Percentiles rank a stretch among this genome's conserved stretches.
Conservation (phyloP, 1,140 invertebrate species). For the Bombus confusus region DNA sequence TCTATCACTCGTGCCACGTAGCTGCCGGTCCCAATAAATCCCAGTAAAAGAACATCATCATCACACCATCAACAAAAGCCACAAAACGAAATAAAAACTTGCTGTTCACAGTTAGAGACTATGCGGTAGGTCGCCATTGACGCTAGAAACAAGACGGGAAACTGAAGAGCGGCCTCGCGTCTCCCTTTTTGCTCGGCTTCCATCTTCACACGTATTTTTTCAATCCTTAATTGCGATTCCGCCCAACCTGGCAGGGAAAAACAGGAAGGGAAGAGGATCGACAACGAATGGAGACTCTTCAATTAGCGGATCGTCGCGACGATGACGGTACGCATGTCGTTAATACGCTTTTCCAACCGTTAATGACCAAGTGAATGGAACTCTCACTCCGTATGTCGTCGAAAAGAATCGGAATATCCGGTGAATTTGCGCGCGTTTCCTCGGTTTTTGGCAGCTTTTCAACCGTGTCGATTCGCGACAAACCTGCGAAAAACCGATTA, state of each 20-base stretch:
- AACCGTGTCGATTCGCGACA: background rate
- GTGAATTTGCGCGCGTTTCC: background rate
- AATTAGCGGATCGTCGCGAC: constrained; percentile 24
- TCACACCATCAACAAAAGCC: too few relatives aligned
- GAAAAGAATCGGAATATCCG: background rate
- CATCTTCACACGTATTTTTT: constrained; percentile 22
- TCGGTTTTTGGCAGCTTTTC: background rate
- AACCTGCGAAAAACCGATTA: background rate
- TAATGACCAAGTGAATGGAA: constrained; percentile 31
- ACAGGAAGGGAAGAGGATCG: background rate
- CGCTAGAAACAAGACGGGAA: background rate
- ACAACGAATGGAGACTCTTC: constrained; percentile 28
- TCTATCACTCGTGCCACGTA: too few relatives aligned
- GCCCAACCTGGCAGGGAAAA: background rate
- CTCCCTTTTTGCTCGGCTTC: background rate
- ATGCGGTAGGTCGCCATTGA: background rate
- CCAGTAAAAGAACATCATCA: too few relatives aligned
- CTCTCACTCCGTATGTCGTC: too few relatives aligned
- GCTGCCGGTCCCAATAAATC: too few relatives aligned
- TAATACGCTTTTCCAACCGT: constrained; percentile 30
- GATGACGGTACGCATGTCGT: constrained; percentile 3
- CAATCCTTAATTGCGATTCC: constrained; percentile 40
- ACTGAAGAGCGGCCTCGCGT: background rate
- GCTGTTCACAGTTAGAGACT: background rate
- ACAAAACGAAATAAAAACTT: background rate